Evolutionary conservation across 2,113 vertebrate species (phyloP), one percentile per base, ranked within the genome.

Genomic region (Sebastes schlegelii): DNA sequence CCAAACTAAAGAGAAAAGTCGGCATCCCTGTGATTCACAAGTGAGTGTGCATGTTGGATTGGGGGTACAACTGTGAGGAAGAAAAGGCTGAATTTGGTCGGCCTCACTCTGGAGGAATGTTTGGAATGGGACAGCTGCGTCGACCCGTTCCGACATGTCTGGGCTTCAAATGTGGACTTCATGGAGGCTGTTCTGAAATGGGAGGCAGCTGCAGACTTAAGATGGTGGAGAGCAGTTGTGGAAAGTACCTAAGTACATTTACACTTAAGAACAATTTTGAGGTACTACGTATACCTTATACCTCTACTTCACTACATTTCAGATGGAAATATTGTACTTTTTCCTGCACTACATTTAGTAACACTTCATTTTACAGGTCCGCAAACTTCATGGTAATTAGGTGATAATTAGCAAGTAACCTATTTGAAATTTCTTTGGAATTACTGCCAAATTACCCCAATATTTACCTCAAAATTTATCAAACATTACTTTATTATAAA

Each of bases 41-140:
- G n/a, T 46, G 19, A 63, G 45, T 21, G 71, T 40, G 62, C 5
- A 6, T 16, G 49, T 12, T 23, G 16, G 46, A 40, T 76, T 23
- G 12, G 46, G 77, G 57, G 23, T n/a, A 46, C 19, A 45, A 34
- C 63, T 57, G 54, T 19, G 73, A 79, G 40, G 55, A 4, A 60
- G 51, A 71, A 77, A 67, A n/a, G 57, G 54, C 48, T 40, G 70
- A 42, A 60, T 73, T 69, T 77, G 45, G 26, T 83, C 77, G 78
- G 66, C 51, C 78, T 86, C 43, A 34, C 26, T 60, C 79, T 49
- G 58, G 64, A 92, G 74, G 92, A 92, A 92, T 92, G 90, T 84
- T 61, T 85, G 91, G 91, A 91, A 93, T 93, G 83, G 79, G 75
- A 84, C 77, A 73, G 84, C 86, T 83, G 88, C 65, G 43, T 63